These are phyloP conservation scores for Pocillopora meandrina DNA, from an alignment of 92 coral and sea anemone genomes.

Conservation along the genomic window DNA sequence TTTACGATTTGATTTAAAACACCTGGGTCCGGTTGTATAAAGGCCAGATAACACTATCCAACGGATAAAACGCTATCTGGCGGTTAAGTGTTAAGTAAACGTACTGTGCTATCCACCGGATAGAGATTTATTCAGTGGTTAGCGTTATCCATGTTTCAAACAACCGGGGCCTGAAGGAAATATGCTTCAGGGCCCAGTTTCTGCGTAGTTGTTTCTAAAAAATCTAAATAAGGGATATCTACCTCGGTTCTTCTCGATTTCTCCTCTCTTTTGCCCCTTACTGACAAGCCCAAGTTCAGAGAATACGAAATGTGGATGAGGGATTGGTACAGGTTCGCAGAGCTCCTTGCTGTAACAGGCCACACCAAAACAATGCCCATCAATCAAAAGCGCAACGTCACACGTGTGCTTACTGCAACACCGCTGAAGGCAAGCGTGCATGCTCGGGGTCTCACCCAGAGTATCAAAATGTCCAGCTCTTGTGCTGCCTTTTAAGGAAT, in stretches of 20 bases:
- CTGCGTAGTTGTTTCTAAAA: neutral
- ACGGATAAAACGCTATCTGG: too few species aligned
- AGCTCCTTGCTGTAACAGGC: constrained; percentile 78
- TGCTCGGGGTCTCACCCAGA: constrained; percentile 70
- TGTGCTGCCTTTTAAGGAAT: constrained; percentile 73
- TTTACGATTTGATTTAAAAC: too few species aligned
- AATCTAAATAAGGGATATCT: neutral
- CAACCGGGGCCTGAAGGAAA: too few species aligned
- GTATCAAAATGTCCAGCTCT: constrained; percentile 70
- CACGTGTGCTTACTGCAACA: constrained; percentile 74
- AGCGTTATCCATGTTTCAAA: too few species aligned
- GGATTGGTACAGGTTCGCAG: constrained; percentile 72
- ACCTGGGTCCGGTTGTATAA: too few species aligned
- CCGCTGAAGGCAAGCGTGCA: constrained; percentile 77
- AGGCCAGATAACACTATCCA: too few species aligned
- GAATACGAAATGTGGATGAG: constrained; percentile 78
- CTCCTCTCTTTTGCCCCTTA: constrained; percentile 66
- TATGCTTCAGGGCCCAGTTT: too few species aligned
- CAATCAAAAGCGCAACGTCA: constrained; percentile 81
- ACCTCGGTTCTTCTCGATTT: constrained; percentile 37
- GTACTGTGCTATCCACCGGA: too few species aligned
- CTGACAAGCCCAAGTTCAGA: constrained; percentile 72
- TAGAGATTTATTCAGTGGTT: too few species aligned
- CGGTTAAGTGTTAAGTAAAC: too few species aligned
- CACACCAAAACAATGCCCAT: constrained; percentile 85